A percentile compares a stretch with the other conserved stretches of the same genome.
Conservation (phyloP, 92 coral and sea anemone species). For the Virgularia gustaviana region DNA sequence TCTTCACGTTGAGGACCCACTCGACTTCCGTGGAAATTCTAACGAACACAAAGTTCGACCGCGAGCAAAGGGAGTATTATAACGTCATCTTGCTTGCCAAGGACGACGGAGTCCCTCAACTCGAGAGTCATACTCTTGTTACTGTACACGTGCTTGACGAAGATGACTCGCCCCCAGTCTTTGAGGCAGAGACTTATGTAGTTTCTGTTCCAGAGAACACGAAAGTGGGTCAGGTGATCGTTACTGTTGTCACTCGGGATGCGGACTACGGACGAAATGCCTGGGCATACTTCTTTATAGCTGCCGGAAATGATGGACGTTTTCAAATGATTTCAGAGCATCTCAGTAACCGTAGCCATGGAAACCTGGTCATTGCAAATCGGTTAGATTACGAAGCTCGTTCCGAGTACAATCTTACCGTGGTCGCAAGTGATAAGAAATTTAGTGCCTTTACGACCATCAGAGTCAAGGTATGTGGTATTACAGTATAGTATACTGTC, state of each 20-base stretch:
- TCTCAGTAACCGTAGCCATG: constrained; percentile 42
- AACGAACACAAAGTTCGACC: constrained; percentile 55
- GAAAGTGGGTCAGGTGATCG: constrained; percentile 52
- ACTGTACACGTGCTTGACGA: constrained; percentile 68
- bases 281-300: constrained; percentile 53
- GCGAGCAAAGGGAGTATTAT: constrained; percentile 55
- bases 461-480: constrained; percentile 61
- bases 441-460: constrained; percentile 40
- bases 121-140: constrained; percentile 44
- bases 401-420: constrained; percentile 49
- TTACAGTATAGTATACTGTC: not conserved
- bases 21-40: constrained; percentile 48
- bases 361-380: constrained; percentile 49
- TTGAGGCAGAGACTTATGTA: constrained; percentile 46
- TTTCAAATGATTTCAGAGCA: constrained; percentile 56
- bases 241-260: constrained; percentile 60
- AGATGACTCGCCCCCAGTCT: constrained; percentile 72
- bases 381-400: constrained; percentile 61
- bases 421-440: constrained; percentile 58
- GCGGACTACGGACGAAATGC: constrained; percentile 59
- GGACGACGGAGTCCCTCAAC: constrained; percentile 58
- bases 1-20: not conserved
- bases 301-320: constrained; percentile 63
- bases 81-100: constrained; percentile 46
- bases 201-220: constrained; percentile 65